Conservation (phyloP, 2,797 vertebrate genomes). For the Gallinago stenura region DNA sequence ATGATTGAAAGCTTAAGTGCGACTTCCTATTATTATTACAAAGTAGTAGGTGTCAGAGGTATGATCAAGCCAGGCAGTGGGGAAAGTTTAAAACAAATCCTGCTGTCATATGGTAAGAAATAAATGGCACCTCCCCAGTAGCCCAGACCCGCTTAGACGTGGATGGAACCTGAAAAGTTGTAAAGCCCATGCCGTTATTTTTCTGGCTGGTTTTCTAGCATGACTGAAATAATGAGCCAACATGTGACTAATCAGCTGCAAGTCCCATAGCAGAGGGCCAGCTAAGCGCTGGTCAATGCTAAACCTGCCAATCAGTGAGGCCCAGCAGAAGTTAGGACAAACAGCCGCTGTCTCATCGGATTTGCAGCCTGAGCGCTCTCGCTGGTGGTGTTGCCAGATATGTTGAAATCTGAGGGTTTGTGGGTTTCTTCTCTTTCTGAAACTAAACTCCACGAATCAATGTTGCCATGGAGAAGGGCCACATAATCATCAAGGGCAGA, state of each 20-base stretch:
- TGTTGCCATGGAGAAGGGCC: constrained; percentile 54
- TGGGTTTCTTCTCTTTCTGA: neutral
- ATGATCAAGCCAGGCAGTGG: neutral
- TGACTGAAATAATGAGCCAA: constrained; percentile 24
- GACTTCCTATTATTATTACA: neutral
- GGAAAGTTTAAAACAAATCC: neutral
- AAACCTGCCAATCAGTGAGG: neutral
- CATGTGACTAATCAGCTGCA: neutral
- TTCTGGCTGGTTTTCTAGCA: neutral
- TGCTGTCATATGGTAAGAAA: neutral
- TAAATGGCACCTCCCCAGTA: neutral
- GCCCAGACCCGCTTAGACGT: neutral
- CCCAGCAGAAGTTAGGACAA: neutral
- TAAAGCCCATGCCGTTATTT: neutral
- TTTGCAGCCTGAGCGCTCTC: neutral
- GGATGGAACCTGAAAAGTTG: neutral
- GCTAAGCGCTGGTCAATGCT: neutral
- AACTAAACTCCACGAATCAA: neutral
- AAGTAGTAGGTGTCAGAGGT: neutral
- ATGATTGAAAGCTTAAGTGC: neutral
- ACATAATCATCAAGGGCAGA: neutral
- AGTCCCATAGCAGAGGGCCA: neutral
- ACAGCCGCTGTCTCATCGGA: neutral
- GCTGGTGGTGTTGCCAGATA: neutral
- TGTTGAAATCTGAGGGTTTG: neutral